phyloP scores from a whole-genome alignment of 2,113 vertebrate species.

The Poicephalus gulielmi region DNA sequence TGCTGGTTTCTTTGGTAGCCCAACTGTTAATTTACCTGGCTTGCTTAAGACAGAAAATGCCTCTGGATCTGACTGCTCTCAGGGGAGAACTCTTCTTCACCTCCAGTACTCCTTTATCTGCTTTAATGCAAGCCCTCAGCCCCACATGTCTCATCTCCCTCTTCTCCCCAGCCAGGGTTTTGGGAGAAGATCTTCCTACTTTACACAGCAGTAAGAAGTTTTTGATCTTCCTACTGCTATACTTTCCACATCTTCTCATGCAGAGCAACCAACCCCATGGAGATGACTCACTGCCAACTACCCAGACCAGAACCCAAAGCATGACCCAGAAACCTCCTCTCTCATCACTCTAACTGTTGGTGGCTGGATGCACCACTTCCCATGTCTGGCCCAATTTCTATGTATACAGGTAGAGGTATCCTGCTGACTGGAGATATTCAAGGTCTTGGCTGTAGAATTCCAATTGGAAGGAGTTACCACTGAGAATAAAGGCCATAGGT shows the following conservation, averaged over 20 bases:
- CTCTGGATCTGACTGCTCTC: not conserved
- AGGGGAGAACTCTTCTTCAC: not conserved
- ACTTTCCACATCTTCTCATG: not conserved
- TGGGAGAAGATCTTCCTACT: not conserved
- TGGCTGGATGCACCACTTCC: not conserved
- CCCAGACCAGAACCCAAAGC: not conserved
- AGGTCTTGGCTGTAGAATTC: not conserved
- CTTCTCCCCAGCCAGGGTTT: not conserved
- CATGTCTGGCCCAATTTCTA: not conserved
- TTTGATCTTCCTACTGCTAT: not conserved
- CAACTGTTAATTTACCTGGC: not conserved
- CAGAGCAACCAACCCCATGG: not conserved
- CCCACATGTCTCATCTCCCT: not conserved
- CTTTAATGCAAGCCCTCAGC: not conserved
- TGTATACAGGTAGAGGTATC: not conserved
- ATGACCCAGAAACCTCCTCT: not conserved
- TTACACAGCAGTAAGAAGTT: not conserved
- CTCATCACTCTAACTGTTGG: not conserved
- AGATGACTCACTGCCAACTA: not conserved
- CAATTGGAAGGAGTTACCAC: not conserved
- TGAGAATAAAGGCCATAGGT: not conserved
- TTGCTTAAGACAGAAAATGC: not conserved
- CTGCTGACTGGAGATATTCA: too few relatives aligned
- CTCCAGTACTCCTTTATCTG: not conserved
- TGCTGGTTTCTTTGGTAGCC: not conserved